Base-by-base conservation (phyloP, 2,113 vertebrate species). In the Thamnaconus septentrionalis region DNA sequence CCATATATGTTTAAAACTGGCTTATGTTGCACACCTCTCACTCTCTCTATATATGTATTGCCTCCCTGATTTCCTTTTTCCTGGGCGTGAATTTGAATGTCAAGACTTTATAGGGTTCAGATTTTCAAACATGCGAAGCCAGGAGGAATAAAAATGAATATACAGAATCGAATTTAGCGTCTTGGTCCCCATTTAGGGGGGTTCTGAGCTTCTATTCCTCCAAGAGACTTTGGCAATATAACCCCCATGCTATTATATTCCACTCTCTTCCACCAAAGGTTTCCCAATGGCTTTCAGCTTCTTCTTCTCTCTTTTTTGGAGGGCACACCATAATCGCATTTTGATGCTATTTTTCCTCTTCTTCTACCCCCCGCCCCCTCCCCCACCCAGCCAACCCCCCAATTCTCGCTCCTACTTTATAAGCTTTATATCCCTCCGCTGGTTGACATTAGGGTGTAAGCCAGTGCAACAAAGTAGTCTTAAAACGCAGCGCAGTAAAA, bases 261-360 rank as follows among this genome's bases (percentile, higher is more conserved):
- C 65, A 66, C 80, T 80, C 75, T 69, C 64, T 51, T 49, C 55
- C 49, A 52, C 43, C 52, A 73, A 80, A 77, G 71, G 73, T 85
- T 80, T 76, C 41, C 70, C 49, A 56, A 71, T 79, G 58, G 52
- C 46, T 52, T 63, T 64, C 11, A 43, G 5, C 9, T 31, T 31
- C 2, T 31, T 31, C 18, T 31, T 31, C 18, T 31, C 42, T 66
- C 48, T 53, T 10, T 39, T 61, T 69, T 3, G 41, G 59, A 68
- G 71, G 66, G 58, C 73, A 59, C 64, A 66, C 47, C 71, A 81
- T 87, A 89, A 89, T 85, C 82, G 71, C 64, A 83, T 88, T 79
- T 67, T 69, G 73, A 73, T 85, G 68, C 65, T 76, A 69, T 78
- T 81, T 85, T 75, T 31, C 18, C 18, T 31, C 18, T 31, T 31